These are phyloP conservation scores for Apis laboriosa DNA, from an alignment of 1,140 invertebrate species.

Conservation along the genomic window DNA sequence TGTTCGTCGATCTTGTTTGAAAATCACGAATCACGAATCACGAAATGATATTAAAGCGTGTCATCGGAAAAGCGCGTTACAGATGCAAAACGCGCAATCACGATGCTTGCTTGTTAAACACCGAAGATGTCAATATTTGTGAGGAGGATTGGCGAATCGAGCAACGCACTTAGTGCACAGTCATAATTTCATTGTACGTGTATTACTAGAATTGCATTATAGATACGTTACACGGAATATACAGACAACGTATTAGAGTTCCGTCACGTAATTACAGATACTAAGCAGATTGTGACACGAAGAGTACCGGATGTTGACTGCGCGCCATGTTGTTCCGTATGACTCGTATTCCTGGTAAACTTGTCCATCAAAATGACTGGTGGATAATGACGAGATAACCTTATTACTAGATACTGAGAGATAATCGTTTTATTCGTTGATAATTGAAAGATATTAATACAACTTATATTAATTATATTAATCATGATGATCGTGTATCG, in stretches of 20 bases:
- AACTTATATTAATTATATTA: neutral
- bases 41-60: no score
- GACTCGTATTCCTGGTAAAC: neutral
- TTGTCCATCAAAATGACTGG: neutral
- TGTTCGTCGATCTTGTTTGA: no score
- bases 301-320: neutral
- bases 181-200: constrained; percentile 22
- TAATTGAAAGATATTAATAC: neutral
- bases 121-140: neutral
- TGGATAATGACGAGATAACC: no score
- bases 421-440: neutral
- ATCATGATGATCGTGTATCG: neutral
- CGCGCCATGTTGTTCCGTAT: no score
- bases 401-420: neutral
- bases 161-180: neutral
- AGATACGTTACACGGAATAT: neutral
- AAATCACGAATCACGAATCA: no score
- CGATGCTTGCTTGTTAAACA: neutral
- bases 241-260: constrained; percentile 4
- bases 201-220: constrained; percentile 26
- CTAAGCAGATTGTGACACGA: neutral
- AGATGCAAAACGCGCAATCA: neutral
- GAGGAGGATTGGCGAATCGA: neutral
- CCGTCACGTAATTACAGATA: constrained; percentile 23
- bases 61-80: no score